These are phyloP conservation scores for Sweltsa coloradensis DNA, from an alignment of 1,140 invertebrate species.

Conservation along the genomic window DNA sequence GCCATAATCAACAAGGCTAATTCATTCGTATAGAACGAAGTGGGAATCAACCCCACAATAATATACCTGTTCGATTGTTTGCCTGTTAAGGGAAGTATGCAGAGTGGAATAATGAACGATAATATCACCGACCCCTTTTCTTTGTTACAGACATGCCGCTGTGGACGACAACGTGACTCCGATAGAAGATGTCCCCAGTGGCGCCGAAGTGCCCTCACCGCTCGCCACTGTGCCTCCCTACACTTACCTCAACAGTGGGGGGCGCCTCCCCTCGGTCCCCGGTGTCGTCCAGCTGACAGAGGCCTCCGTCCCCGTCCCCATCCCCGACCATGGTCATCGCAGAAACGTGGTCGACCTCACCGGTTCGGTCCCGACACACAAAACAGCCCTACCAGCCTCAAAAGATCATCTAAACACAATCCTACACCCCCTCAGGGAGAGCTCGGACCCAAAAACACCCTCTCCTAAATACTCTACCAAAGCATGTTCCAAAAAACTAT, in stretches of 20 bases:
- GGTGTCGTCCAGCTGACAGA: neutral
- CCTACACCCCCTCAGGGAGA: neutral
- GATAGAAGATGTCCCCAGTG: neutral
- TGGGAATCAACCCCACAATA: too few species aligned
- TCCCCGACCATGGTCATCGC: neutral
- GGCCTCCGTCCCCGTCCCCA: neutral
- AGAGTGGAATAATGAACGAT: too few species aligned
- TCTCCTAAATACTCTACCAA: too few species aligned
- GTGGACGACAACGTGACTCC: slow-evolving; percentile 1
- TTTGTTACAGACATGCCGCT: slow-evolving; percentile 6
- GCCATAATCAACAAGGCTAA: too few species aligned
- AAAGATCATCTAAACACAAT: neutral
- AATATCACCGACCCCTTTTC: too few species aligned
- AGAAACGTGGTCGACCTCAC: neutral
- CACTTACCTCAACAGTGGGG: neutral
- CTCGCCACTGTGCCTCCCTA: neutral
- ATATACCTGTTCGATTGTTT: too few species aligned
- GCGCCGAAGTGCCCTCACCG: neutral
- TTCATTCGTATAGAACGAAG: too few species aligned
- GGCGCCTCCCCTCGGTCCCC: neutral
- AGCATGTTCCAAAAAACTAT: neutral
- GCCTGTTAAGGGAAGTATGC: too few species aligned
- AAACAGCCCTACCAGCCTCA: neutral
- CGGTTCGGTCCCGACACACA: neutral
- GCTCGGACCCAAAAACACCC: too few species aligned